Evolutionary conservation across 2,888 invertebrate species (phyloP).

Genomic region (Hyppa rectilinea): DNA sequence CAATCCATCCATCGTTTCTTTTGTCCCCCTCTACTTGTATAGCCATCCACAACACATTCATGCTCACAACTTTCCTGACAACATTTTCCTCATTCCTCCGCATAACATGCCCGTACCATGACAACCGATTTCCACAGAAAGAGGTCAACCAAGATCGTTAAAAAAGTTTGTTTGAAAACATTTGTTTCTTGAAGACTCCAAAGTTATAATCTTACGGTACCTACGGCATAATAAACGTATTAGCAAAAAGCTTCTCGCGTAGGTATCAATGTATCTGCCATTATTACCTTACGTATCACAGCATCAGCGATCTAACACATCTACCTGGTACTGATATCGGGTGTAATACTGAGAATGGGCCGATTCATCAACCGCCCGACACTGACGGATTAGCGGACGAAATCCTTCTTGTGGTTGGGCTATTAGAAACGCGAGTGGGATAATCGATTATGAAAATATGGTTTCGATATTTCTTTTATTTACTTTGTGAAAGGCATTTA

Average conservation of each 20-base stretch:
- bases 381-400: constrained; percentile 80
- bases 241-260: constrained; percentile 18
- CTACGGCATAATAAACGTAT: constrained; percentile 12
- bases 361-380: constrained; percentile 83
- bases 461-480: background rate
- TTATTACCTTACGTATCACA: constrained; percentile 49
- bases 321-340: constrained; percentile 52
- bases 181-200: too few relatives aligned
- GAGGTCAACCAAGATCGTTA: too few relatives aligned
- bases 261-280: constrained; percentile 24
- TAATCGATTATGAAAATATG: constrained; percentile 11
- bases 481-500: background rate
- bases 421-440: constrained; percentile 33
- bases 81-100: too few relatives aligned
- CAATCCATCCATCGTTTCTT: too few relatives aligned
- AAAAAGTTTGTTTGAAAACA: too few relatives aligned
- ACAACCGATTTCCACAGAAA: too few relatives aligned
- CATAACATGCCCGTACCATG: too few relatives aligned
- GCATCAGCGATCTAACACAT: constrained; percentile 51
- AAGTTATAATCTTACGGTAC: background rate
- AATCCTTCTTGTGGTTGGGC: constrained; percentile 61
- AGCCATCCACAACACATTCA: too few relatives aligned
- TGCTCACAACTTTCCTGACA: too few relatives aligned
- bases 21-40: too few relatives aligned
- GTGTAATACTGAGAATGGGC: constrained; percentile 70